Evolutionary conservation across 2,888 invertebrate genomes (phyloP).

Genomic region (Sinotaia quadrata): DNA sequence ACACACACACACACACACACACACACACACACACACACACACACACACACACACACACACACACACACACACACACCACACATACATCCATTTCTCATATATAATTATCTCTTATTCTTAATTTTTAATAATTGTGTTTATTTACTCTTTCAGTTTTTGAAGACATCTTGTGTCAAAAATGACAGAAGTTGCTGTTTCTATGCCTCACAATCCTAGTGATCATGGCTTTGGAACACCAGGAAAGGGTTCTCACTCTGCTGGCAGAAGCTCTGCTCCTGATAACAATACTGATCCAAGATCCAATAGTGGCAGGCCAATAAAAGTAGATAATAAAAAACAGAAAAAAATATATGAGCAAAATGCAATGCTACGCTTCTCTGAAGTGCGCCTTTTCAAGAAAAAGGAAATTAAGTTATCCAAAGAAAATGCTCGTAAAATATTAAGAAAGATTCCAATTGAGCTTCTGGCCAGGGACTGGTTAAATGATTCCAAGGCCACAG

Average conservation of each 20-base stretch:
- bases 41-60: neutral
- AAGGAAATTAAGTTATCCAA: constrained; percentile 54
- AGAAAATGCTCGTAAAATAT: constrained; percentile 62
- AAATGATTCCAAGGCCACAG: constrained; percentile 62
- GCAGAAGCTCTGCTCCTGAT: no score
- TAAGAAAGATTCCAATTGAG: constrained; percentile 69
- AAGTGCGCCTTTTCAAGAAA: constrained; percentile 63
- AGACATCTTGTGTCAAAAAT: no score
- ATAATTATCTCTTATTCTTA: no score
- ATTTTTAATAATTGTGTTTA: no score
- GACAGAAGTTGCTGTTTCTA: constrained; percentile 5
- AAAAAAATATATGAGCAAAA: constrained; percentile 67
- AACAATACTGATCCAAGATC: constrained; percentile 19
- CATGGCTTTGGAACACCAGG: neutral
- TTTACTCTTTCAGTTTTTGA: no score
- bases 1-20: neutral
- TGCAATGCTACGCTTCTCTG: constrained; percentile 66
- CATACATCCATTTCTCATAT: no score
- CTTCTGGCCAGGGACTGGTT: constrained; percentile 70
- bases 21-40: neutral
- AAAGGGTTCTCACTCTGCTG: neutral
- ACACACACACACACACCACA: neutral
- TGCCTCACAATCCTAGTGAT: neutral
- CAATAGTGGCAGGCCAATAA: neutral
- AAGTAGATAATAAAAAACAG: constrained; percentile 50